Evolutionary conservation across 2,888 invertebrate genomes (phyloP), one percentile per base, ranked within the genome.

Genomic region (Platycnemis pennipes): DNA sequence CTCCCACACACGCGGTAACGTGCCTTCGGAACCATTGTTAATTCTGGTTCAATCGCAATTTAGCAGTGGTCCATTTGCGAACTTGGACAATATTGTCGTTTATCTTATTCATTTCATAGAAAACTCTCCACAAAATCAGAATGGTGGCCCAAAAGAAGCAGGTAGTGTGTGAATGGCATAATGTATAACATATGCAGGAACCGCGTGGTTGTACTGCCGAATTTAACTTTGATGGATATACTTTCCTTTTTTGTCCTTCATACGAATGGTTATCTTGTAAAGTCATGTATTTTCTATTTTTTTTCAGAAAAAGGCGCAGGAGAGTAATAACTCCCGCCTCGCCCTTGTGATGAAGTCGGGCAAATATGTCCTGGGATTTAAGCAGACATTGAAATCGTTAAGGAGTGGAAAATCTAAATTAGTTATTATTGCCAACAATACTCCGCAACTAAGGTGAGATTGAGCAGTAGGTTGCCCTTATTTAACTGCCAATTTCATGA

Each of bases 311-410:
- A 99, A 99, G 98, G 98, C 99, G 96, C 98, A 99, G 96, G 99
- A 99, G 97, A 99, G 99, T 97, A 99, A 99, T 97, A 99, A 99
- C 97, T 98, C 99, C 96, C 98, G 99, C 95, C 97, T 99, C 96
- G 99, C 99, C 95, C 97, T 99, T 96, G 99, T 99, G 94, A 99
- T 99, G 99, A 99, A 99, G 97, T 99, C 99, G 87, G 99, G 99
- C 96, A 99, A 99, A 97, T 99, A 98, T 96, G 98, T 99, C 95
- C 97, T 99, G 95, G 99, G 99, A 77, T 99, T 99, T 97, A 99
- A 99, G 96, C 99, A 99, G 97, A 99, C 99, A 0, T 96, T 99
- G 96, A 99, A 99, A 97, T 99, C 99, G 4, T 97, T 99, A 91
- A 98, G 99, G 77, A 99, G 99, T 97, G 99, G 99, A 96, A 99